Evolutionary conservation across 2,797 vertebrate species (phyloP), one percentile per base, ranked within the genome.

Genomic region (Erpetoichthys calabaricus): DNA sequence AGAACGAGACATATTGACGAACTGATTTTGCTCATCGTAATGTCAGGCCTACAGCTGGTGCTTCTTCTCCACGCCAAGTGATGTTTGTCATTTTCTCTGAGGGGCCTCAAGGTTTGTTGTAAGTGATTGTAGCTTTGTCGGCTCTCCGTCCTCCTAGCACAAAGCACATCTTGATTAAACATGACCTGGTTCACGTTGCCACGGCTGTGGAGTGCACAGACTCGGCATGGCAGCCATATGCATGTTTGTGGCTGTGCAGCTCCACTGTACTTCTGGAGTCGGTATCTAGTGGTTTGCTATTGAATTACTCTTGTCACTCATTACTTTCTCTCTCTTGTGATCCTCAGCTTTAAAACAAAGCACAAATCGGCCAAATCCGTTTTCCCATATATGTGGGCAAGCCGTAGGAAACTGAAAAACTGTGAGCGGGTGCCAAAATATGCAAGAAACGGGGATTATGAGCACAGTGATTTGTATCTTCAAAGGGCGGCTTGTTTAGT

Each of bases 131-230:
- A 45, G 47, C 47, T 4, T n/a, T 49, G 49, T 49, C 44, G 42
- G 53, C 42, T 53, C 53, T 43, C 63, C 62, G 53, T 79, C 57
- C 66, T 71, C 69, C 70, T 76, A 72, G 63, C 42, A 68, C 63
- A 65, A 71, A 70, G 75, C 72, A 67, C 73, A 68, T 77, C 68
- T 74, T 74, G 72, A 75, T 77, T 62, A 67, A 67, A 51, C 55
- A 59, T 45, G 56, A 44, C 54, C 65, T 57, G 59, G 66, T 65
- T 63, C 65, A 66, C 60, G 61, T 68, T 69, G 70, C 54, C 67
- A 70, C 57, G 60, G 59, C 64, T 64, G 25, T 25, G 66, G 68
- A 73, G 68, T 73, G 64, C 65, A 59, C 69, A 72, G 56, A 9
- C 42, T 42, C 47, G 50, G 57, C 54, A 49, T 59, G 57, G 68